Evolutionary conservation across 2,797 vertebrate species (phyloP).

Genomic region (Strix occidentalis): DNA sequence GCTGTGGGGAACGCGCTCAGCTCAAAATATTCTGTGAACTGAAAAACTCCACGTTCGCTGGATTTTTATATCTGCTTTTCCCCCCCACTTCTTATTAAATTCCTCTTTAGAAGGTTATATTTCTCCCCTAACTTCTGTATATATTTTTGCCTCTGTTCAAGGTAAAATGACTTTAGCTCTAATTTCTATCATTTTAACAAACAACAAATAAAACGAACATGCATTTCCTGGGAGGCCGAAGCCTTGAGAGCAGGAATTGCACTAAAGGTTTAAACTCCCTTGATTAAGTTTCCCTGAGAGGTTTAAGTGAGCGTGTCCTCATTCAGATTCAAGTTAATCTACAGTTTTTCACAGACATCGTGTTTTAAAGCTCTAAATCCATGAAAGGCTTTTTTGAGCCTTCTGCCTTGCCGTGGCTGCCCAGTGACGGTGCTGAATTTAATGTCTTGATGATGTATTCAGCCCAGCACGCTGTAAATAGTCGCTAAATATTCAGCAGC

Average conservation of each 20-base stretch:
- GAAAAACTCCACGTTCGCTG: rapidly evolving
- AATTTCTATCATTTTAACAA: background rate
- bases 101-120: background rate
- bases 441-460: background rate
- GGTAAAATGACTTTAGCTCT: background rate
- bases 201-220: background rate
- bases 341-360: background rate
- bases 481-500: constrained; percentile 27
- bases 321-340: constrained; percentile 18
- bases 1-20: rapidly evolving
- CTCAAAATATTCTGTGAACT: background rate
- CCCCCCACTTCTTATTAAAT: background rate
- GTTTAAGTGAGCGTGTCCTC: background rate
- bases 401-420: background rate
- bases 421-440: constrained; percentile 17
- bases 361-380: constrained; percentile 38
- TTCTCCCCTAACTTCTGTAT: background rate
- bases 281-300: constrained; percentile 37
- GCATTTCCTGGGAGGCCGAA: background rate
- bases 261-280: background rate
- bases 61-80: background rate
- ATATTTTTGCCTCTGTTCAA: background rate
- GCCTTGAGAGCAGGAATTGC: background rate
- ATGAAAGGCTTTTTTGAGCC: background rate
- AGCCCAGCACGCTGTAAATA: background rate